A percentile compares a stretch with the other conserved stretches of the same genome.
Evolutionary conservation across 2,888 invertebrate species (phyloP).

Genomic region (Drosophila diplacantha): DNA sequence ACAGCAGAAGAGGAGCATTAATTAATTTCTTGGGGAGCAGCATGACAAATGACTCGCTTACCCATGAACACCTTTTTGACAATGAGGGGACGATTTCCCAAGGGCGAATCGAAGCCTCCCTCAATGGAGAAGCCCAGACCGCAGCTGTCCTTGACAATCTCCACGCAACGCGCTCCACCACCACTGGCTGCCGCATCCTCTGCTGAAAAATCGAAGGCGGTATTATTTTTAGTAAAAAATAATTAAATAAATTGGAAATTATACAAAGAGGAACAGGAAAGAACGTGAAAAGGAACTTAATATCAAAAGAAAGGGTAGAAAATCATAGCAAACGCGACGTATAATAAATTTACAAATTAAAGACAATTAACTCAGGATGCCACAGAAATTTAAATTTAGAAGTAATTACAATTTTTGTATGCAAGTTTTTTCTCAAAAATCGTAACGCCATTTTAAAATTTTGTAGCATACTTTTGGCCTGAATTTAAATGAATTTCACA

Average conservation of each 20-base stretch:
- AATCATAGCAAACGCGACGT: no score
- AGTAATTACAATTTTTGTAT: no score
- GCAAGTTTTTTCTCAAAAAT: no score
- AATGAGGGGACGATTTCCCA: slow-evolving; percentile 91
- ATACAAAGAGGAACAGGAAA: background rate
- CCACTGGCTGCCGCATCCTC: slow-evolving; percentile 64
- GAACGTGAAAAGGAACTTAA: background rate
- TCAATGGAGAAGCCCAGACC: slow-evolving; percentile 96
- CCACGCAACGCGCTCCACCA: slow-evolving; percentile 65
- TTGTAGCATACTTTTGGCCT: background rate
- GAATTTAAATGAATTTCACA: background rate
- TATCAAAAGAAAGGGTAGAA: background rate
- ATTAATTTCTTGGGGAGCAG: background rate
- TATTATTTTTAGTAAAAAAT: background rate
- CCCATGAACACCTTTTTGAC: slow-evolving; percentile 97
- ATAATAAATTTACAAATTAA: no score
- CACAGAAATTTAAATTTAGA: background rate
- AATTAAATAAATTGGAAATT: background rate
- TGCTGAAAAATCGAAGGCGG: slow-evolving; percentile 22
- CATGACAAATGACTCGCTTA: slow-evolving; percentile 76
- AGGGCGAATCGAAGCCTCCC: slow-evolving; percentile 93
- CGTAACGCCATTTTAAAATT: background rate
- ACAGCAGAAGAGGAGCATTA: background rate
- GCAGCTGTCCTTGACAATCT: slow-evolving; percentile 84
- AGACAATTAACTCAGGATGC: background rate